Conservation (phyloP, 2,888 invertebrate genomes). For the Drosophila nigricruria region DNA sequence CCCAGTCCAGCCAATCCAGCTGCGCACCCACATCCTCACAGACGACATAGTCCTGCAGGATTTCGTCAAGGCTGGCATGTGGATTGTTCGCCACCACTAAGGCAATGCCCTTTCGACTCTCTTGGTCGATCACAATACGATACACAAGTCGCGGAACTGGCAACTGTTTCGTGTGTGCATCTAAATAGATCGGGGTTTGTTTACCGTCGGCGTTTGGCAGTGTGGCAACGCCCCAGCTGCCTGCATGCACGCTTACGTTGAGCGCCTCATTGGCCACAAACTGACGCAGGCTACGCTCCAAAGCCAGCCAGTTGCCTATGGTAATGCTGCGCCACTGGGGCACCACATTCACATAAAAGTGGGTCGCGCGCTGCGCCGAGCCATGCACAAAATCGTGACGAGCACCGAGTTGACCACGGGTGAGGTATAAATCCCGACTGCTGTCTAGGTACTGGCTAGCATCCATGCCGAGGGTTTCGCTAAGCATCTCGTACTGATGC, state of each 20-base stretch:
- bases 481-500: slow-evolving; percentile 82
- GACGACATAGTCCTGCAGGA: slow-evolving; percentile 62
- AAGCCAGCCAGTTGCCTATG: slow-evolving; percentile 86
- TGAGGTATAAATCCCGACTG: slow-evolving; percentile 69
- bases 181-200: slow-evolving; percentile 81
- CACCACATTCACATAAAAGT: slow-evolving; percentile 86
- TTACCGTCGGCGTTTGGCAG: slow-evolving; percentile 85
- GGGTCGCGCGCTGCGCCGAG: slow-evolving; percentile 86
- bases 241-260: slow-evolving; percentile 86
- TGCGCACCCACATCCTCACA: slow-evolving; percentile 70
- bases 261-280: slow-evolving; percentile 83
- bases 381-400: slow-evolving; percentile 86
- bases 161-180: slow-evolving; percentile 76
- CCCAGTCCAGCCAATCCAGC: slow-evolving; percentile 71
- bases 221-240: slow-evolving; percentile 86
- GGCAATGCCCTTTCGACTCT: slow-evolving; percentile 68
- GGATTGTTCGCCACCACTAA: slow-evolving; percentile 85
- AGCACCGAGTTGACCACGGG: slow-evolving; percentile 86
- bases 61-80: slow-evolving; percentile 66
- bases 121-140: slow-evolving; percentile 86
- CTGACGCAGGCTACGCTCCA: slow-evolving; percentile 85
- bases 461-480: slow-evolving; percentile 77
- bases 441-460: slow-evolving; percentile 65
- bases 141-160: slow-evolving; percentile 87
- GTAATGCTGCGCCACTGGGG: slow-evolving; percentile 87